Evolutionary conservation across 1,140 invertebrate genomes (phyloP).

Genomic region (Heterodera schachtii): DNA sequence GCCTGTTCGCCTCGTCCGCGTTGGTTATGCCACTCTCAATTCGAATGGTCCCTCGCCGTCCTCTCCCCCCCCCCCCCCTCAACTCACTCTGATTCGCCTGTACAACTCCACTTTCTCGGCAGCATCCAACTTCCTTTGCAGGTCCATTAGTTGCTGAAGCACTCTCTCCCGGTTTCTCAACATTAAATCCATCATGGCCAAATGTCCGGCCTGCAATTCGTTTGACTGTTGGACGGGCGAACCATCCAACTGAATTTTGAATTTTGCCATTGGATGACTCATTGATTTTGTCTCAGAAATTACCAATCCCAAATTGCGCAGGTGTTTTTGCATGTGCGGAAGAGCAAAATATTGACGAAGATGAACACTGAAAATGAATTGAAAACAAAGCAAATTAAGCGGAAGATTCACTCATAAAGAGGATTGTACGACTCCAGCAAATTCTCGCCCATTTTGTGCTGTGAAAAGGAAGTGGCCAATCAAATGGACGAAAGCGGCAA

Average conservation of each 20-base stretch:
- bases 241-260: constrained; percentile 50
- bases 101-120: constrained; percentile 63
- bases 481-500: constrained; percentile 15
- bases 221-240: constrained; percentile 15
- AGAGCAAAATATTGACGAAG: constrained; percentile 61
- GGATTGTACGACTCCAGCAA: constrained; percentile 41
- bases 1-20: constrained; percentile 46
- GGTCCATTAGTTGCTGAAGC: constrained; percentile 57
- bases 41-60: not conserved
- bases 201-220: constrained; percentile 34
- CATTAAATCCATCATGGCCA: constrained; percentile 62
- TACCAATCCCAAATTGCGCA: constrained; percentile 57
- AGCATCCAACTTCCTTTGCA: constrained; percentile 60
- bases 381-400: not conserved
- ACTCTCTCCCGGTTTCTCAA: constrained; percentile 57
- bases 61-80: not conserved
- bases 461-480: not conserved
- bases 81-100: constrained; percentile 50
- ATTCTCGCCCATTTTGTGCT: constrained; percentile 38
- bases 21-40: constrained; percentile 53
- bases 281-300: no score
- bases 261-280: no score
- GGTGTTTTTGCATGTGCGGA: constrained; percentile 64
- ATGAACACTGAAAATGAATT: constrained; percentile 57
- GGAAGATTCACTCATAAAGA: constrained; percentile 30